Evolutionary conservation across 2,113 vertebrate species (phyloP).

Genomic region (Menidia beryllina): DNA sequence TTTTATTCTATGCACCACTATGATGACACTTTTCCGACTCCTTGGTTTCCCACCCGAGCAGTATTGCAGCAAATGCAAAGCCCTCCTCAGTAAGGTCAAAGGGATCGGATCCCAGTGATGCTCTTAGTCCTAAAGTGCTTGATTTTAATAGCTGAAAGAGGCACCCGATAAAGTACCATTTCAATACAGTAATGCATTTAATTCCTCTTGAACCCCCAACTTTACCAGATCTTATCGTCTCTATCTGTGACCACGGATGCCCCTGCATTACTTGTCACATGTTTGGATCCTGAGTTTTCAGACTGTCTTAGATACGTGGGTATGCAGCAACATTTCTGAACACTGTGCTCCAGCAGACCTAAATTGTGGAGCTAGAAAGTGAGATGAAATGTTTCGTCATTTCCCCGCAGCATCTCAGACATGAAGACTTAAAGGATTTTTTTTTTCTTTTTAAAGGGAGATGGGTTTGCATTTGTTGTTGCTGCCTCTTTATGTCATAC

Average conservation of each 20-base stretch:
- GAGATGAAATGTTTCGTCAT: no score
- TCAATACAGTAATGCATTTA: no score
- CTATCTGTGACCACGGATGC: conserved; percentile 4
- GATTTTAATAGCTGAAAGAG: not conserved
- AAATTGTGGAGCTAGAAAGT: no score
- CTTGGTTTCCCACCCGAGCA: conserved; percentile 13
- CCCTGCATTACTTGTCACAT: conserved; percentile 1
- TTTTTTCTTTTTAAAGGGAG: conserved; percentile 25
- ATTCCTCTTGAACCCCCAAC: no score
- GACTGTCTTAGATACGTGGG: not conserved
- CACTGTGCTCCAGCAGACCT: not conserved
- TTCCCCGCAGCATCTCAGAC: not conserved
- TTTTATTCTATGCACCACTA: conserved; percentile 69
- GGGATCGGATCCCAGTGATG: conserved; percentile 10
- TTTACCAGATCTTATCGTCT: no score
- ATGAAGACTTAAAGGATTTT: conserved; percentile 18
- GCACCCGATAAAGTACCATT: no score
- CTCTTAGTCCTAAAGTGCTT: not conserved
- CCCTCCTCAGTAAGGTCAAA: conserved; percentile 19
- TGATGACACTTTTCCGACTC: conserved; percentile 29
- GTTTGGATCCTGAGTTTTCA: conserved; percentile 18
- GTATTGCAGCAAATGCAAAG: conserved; percentile 33
- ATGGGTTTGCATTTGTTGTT: conserved; percentile 56
- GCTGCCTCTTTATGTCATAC: conserved; percentile 57
- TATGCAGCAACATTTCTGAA: not conserved